These are phyloP conservation scores for Metopolophium dirhodum DNA, from an alignment of 1,140 invertebrate genomes.

Conservation along the genomic window DNA sequence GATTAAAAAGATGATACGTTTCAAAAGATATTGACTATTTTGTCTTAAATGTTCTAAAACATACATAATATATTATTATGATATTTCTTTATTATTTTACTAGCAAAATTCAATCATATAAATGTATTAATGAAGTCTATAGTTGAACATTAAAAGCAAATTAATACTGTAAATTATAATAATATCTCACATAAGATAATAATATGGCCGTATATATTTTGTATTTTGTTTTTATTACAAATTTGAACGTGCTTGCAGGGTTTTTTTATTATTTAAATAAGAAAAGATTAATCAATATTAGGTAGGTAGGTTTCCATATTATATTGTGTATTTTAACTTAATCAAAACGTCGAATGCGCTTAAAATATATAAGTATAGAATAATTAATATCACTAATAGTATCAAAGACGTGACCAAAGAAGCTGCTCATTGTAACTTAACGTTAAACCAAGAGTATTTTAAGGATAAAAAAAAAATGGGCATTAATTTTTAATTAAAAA, in stretches of 20 bases:
- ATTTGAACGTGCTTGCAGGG: too few relatives aligned
- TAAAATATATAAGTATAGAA: not conserved
- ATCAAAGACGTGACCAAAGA: not conserved
- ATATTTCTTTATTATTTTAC: too few relatives aligned
- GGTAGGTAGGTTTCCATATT: not conserved
- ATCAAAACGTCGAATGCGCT: not conserved
- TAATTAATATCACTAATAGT: not conserved
- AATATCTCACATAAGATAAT: too few relatives aligned
- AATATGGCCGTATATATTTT: too few relatives aligned
- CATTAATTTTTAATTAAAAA: constrained; percentile 1
- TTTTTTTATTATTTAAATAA: not conserved
- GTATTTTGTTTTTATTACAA: too few relatives aligned
- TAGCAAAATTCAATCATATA: not conserved
- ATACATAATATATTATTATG: too few relatives aligned
- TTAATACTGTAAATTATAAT: too few relatives aligned
- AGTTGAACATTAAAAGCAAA: too few relatives aligned
- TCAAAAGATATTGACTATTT: too few relatives aligned
- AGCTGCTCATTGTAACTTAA: not conserved
- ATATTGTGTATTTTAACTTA: not conserved
- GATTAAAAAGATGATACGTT: too few relatives aligned
- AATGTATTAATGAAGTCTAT: not conserved
- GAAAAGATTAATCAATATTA: not conserved
- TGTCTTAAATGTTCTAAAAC: too few relatives aligned
- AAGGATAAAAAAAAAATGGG: not conserved
- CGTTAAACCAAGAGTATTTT: not conserved